Conservation (phyloP, 2,888 invertebrate species). For the Pseudanteris insignis region DNA sequence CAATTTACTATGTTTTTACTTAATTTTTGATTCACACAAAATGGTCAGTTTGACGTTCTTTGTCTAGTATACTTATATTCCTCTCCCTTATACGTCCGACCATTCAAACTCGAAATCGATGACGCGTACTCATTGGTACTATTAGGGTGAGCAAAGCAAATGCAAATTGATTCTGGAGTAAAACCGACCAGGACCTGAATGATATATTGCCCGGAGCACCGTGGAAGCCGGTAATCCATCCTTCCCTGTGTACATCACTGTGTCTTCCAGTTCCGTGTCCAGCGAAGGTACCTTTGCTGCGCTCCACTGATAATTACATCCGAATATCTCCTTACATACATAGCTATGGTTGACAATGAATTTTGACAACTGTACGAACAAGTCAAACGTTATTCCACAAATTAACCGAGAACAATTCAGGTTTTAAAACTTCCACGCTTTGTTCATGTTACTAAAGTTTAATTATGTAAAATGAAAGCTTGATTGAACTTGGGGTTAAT, state of each 20-base stretch:
- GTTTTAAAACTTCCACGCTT: too few relatives aligned
- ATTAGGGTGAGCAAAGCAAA: constrained; percentile 33
- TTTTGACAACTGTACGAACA: not conserved
- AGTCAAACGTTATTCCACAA: not conserved
- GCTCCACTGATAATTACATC: constrained; percentile 29
- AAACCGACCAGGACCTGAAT: constrained; percentile 25
- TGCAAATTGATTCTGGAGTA: constrained; percentile 30
- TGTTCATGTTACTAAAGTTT: too few relatives aligned
- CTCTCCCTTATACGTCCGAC: too few relatives aligned
- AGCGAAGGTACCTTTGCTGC: constrained; percentile 10
- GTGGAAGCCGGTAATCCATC: constrained; percentile 18
- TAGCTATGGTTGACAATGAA: constrained; percentile 7
- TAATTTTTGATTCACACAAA: too few relatives aligned
- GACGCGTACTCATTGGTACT: constrained; percentile 26
- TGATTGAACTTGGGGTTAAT: too few relatives aligned
- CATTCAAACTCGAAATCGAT: constrained; percentile 15
- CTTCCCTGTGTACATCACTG: constrained; percentile 18
- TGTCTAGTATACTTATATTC: too few relatives aligned
- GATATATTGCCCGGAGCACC: constrained; percentile 28
- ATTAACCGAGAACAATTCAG: too few relatives aligned
- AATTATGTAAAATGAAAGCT: too few relatives aligned
- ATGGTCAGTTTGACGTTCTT: too few relatives aligned
- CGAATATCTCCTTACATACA: constrained; percentile 20
- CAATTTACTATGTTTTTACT: too few relatives aligned
- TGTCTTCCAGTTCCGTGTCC: constrained; percentile 20